These are phyloP conservation scores for Piaya cayana DNA, from an alignment of 2,113 vertebrate genomes.

Conservation along the genomic window DNA sequence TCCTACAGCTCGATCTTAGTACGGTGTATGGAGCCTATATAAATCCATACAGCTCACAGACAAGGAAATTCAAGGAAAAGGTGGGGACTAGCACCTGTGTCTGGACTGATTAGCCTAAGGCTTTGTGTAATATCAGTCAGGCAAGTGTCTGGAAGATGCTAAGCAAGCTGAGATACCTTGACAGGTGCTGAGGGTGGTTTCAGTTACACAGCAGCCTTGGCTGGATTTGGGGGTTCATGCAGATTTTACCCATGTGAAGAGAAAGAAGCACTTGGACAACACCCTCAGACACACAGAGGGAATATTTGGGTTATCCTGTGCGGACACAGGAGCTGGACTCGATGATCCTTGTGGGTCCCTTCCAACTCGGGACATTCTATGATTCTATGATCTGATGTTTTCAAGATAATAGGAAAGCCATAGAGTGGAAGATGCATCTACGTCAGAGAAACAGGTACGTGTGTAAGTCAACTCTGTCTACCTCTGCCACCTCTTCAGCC, in stretches of 20 bases:
- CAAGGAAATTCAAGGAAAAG: neutral
- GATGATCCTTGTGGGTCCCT: no score
- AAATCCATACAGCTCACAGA: neutral
- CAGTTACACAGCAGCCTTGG: no score
- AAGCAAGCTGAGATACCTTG: neutral
- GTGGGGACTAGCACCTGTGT: neutral
- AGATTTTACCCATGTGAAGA: no score
- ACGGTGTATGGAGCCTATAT: neutral
- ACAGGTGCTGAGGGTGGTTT: no score
- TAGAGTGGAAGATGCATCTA: neutral
- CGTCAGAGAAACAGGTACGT: neutral
- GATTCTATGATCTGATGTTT: no score
- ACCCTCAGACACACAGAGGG: no score
- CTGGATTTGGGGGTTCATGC: no score
- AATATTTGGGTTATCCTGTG: no score
- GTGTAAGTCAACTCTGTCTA: neutral
- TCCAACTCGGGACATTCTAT: no score
- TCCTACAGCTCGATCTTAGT: neutral
- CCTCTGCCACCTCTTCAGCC: no score
- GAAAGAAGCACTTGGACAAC: no score
- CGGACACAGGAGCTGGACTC: no score
- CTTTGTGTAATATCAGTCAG: neutral
- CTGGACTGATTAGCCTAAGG: neutral
- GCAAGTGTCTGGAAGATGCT: neutral
- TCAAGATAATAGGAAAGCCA: neutral